Conservation (phyloP, 1,140 invertebrate species). For the Archivesica marissinica region DNA sequence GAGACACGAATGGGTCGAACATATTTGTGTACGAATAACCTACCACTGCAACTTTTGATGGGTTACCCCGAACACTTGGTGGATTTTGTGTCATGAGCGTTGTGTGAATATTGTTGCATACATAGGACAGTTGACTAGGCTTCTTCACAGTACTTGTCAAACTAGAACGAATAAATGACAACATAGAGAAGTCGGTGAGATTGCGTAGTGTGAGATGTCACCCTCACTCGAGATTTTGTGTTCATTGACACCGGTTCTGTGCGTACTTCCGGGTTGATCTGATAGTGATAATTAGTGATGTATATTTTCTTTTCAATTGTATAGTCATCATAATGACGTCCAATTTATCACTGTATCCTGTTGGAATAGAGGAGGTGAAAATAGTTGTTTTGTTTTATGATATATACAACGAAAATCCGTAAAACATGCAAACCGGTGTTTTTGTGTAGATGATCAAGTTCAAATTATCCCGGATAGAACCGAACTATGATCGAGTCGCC, state of each 20-base stretch:
- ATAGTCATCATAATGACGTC: neutral
- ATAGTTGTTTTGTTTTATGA: neutral
- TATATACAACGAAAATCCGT: neutral
- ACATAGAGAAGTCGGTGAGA: neutral
- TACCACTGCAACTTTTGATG: slow-evolving; percentile 58
- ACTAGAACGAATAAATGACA: neutral
- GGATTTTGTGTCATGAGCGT: slow-evolving; percentile 10
- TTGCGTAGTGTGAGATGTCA: too few species aligned
- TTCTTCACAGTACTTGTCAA: neutral
- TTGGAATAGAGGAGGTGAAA: slow-evolving; percentile 54
- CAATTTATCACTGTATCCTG: slow-evolving; percentile 54
- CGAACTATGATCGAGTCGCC: too few species aligned
- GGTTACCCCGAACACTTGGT: neutral
- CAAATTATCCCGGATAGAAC: too few species aligned
- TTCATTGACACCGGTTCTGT: neutral
- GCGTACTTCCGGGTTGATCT: neutral
- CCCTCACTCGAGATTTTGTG: neutral
- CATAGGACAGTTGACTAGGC: neutral
- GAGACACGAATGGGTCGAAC: too few species aligned
- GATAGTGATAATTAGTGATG: too few species aligned
- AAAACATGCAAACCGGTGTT: neutral
- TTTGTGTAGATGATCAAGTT: neutral
- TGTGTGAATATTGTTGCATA: slow-evolving; percentile 12
- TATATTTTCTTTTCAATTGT: neutral
- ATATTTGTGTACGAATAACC: slow-evolving; percentile 15